Base-by-base conservation (phyloP, 2,888 invertebrate genomes). In the Cyrtodaria siliqua region DNA sequence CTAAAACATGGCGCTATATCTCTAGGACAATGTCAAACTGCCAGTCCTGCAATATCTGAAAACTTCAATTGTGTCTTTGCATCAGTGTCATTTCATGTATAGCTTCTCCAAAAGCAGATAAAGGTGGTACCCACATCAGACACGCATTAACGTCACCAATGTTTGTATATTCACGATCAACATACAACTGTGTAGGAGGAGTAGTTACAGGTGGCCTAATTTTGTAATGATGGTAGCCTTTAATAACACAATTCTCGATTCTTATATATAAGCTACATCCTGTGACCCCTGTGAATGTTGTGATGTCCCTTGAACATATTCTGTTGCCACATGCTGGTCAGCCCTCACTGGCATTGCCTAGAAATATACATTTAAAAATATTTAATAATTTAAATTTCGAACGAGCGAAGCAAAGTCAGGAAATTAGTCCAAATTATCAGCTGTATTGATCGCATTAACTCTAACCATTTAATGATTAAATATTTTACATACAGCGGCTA, bases 1-100 rank as follows among this genome's bases (percentile, higher is more conserved):
- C 59, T 67, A 16, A 67, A 67, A 59, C 23, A 33, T 18, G 23
- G 4, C 1, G 59, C 67, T 42, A 67, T 24, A 27, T 38, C 52
- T 42, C 67, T 59, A 20, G 56, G 59, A 27, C 40, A 50, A 67
- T 67, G 67, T 9, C 67, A 59, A 1, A 67, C 27, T n/a, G 67
- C 59, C 14, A 59, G 27, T 27, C 67, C 67, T 4, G 67, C 49
- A 50, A 67, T 16, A 42, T 67, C 67, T 9, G 59, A 59, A 26
- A 59, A 59, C 2, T 24, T 12, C 2, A 67, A 27, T 1, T 67
- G 59, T 0, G 59, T 23, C 16, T 60, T 57, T 16, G 49, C 27
- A 27, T 67, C 67, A 38, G 67, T 67, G 6, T 40, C n/a, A 59
- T 24, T 18, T 59, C 20, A 40, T 67, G 67, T 16, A 52, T 14